Evolutionary conservation across 2,113 vertebrate genomes (phyloP), one percentile per base, ranked within the genome.

Genomic region (Myocastor coypus): DNA sequence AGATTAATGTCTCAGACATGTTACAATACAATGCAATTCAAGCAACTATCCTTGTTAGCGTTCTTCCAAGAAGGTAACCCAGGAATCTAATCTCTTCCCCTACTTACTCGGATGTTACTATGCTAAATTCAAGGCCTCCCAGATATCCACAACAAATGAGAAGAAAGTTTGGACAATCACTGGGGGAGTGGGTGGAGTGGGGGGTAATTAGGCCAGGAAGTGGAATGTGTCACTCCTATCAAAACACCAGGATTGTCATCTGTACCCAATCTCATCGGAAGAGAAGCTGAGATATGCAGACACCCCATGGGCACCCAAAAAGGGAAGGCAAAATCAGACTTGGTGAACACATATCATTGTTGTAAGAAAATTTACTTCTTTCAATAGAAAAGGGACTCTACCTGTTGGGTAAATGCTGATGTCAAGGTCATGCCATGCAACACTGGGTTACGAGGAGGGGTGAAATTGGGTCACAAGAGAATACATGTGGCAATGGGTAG

Each of bases 281-380:
- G 17, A 17, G 40, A 81, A 3, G 34, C n/a, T 83, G 32, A 81
- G 42, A 46, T 20, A 69, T 14, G 46, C 61, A 87, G 57, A 57
- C 78, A 84, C 52, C 1, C 26, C 40, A 12, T 20, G 28, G 59
- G 14, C 68, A 64, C 55, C 28, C 1, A 57, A 57, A 91, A 42
- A n/a, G 66, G n/a, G 61, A 64, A 93, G 89, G 77, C 14, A 40
- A 91, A 78, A 89, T 46, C 17, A 19, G 68, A 94, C 52, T 40
- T 87, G 55, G 20, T 5, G 14, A 50, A 37, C n/a, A 7, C 73
- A 61, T 16, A 91, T 28, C 42, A 46, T 40, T 92, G 19, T 30
- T 89, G 26, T 78, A 87, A 94, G 17, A 93, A 9, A 94, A 92
- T 88, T 83, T 83, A 64, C 9, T 89, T 84, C 68, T 78, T 95